Evolutionary conservation across 2,113 vertebrate genomes (phyloP).

Genomic region (Rhinichthys klamathensis): DNA sequence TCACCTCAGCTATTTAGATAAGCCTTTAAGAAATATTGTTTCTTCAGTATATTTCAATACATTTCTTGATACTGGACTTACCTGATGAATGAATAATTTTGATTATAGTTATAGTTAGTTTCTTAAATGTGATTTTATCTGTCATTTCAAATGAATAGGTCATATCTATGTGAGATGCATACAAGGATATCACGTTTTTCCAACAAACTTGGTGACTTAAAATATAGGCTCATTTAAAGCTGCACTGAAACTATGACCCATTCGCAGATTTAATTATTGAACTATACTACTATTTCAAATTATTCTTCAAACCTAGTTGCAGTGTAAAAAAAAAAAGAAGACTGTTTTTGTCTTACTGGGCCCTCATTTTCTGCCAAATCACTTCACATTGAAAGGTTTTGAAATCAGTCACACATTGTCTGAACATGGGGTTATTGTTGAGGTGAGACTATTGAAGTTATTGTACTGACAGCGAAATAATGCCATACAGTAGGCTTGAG

Average conservation of each 20-base stretch:
- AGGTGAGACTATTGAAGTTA: constrained; percentile 8
- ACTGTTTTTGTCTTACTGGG: neutral
- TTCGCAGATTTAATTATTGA: neutral
- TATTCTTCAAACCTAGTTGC: neutral
- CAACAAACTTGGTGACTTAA: neutral
- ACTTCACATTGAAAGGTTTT: constrained; percentile 1
- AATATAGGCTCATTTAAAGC: neutral
- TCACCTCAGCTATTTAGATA: neutral
- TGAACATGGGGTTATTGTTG: constrained; percentile 15
- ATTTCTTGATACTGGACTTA: neutral
- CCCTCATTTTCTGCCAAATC: neutral
- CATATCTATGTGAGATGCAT: neutral
- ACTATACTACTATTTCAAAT: too few relatives aligned
- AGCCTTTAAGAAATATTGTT: neutral
- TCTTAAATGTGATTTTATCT: neutral
- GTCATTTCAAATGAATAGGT: too few relatives aligned
- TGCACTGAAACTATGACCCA: neutral
- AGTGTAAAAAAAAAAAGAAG: neutral
- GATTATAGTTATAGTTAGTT: neutral
- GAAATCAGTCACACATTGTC: constrained; percentile 5
- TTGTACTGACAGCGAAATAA: constrained; percentile 11
- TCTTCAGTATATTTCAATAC: neutral
- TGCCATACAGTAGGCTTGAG: neutral
- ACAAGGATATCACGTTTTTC: neutral
- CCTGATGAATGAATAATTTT: neutral